Percentiles rank a stretch among this genome's conserved stretches.
phyloP scores from a whole-genome alignment of 2,888 invertebrate genomes.

The Perithous albicinctus region DNA sequence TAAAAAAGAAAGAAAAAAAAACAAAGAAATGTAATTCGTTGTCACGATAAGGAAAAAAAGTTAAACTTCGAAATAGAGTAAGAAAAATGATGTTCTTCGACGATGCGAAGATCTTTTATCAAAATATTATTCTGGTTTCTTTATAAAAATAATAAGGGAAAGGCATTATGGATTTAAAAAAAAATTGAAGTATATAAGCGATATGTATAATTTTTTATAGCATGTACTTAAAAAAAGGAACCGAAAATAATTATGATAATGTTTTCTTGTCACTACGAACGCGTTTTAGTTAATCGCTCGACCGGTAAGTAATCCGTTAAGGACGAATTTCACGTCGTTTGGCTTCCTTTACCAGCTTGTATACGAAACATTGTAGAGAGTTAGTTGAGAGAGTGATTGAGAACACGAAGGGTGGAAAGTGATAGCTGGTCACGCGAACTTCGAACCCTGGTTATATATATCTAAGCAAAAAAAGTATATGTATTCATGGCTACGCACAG shows the following conservation, averaged over 20 bases:
- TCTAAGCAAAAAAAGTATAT: not conserved
- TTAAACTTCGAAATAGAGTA: not conserved
- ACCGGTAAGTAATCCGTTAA: conserved; percentile 64
- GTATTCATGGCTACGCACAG: not conserved
- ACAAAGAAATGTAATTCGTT: not conserved
- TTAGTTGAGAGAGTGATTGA: conserved; percentile 57
- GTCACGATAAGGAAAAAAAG: not conserved
- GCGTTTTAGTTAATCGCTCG: conserved; percentile 55
- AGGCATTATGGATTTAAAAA: not conserved
- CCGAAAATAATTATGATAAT: conserved; percentile 26
- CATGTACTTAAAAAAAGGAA: not conserved
- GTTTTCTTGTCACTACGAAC: conserved; percentile 31
- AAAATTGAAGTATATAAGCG: not conserved
- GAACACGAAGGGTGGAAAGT: conserved; percentile 65
- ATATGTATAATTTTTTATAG: not conserved
- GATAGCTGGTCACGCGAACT: conserved; percentile 67
- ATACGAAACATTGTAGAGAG: conserved; percentile 49
- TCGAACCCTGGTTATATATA: conserved; percentile 19
- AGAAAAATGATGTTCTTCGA: not conserved
- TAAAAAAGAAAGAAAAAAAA: no score
- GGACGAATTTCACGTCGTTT: conserved; percentile 63
- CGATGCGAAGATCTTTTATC: not conserved
- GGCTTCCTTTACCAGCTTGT: conserved; percentile 25
- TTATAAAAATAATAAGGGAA: not conserved
- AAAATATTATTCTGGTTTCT: not conserved